These are phyloP conservation scores for Rhamnusium bicolor DNA, from an alignment of 2,888 invertebrate species.

Conservation along the genomic window DNA sequence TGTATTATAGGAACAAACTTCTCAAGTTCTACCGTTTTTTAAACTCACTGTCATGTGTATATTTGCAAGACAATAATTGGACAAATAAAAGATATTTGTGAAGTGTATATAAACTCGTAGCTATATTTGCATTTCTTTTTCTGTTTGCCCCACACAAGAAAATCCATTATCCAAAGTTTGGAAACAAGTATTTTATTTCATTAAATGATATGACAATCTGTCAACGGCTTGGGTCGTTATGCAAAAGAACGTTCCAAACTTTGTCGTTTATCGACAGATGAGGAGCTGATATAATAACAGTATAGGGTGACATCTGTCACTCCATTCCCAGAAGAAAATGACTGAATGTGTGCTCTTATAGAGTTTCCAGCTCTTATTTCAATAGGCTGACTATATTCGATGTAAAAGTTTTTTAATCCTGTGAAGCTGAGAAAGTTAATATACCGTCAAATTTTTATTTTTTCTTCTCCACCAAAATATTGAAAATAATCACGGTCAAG, in stretches of 20 bases:
- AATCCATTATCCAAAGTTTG: not conserved
- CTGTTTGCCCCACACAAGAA: not conserved
- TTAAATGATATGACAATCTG: not conserved
- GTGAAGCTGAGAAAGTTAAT: not conserved
- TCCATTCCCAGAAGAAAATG: not conserved
- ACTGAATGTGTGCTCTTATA: not conserved
- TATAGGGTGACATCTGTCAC: constrained; percentile 1
- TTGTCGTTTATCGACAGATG: constrained; percentile 13
- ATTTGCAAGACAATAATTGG: too few relatives aligned
- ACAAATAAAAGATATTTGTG: not conserved
- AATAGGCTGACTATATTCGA: not conserved
- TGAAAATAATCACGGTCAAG: too few relatives aligned
- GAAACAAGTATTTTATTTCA: constrained; percentile 2
- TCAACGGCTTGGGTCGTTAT: not conserved
- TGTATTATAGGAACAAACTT: too few relatives aligned
- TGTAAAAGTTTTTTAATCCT: not conserved
- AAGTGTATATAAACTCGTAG: not conserved
- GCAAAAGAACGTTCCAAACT: not conserved
- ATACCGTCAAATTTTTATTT: not conserved
- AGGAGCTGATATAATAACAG: constrained; percentile 13
- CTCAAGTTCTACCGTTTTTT: too few relatives aligned
- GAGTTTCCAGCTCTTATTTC: not conserved
- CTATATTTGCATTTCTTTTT: not conserved
- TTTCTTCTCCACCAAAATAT: too few relatives aligned
- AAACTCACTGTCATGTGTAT: too few relatives aligned